Conservation (phyloP, 2,113 vertebrate genomes). For the Lagenorhynchus albirostris region DNA sequence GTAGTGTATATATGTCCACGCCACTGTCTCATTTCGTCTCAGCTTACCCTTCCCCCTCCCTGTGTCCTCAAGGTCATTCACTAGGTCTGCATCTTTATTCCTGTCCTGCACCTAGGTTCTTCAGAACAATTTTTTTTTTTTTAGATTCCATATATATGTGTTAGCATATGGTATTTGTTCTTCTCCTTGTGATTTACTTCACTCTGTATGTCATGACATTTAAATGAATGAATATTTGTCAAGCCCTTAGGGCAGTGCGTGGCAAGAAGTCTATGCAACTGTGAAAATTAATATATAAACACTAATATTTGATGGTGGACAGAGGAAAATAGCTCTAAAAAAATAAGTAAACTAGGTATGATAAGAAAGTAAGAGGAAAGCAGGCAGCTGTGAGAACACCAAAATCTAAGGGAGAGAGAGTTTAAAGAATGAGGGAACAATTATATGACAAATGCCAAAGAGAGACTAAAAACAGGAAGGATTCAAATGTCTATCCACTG, state of each 20-base stretch:
- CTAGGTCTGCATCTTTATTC: too few relatives aligned
- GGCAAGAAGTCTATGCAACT: neutral
- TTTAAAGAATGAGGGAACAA: neutral
- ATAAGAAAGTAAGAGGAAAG: neutral
- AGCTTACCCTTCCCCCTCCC: too few relatives aligned
- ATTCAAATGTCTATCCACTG: neutral
- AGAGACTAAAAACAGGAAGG: neutral
- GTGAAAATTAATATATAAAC: neutral
- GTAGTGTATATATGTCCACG: too few relatives aligned
- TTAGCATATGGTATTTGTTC: too few relatives aligned
- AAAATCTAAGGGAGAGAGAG: neutral
- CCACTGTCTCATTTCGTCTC: too few relatives aligned
- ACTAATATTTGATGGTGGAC: neutral
- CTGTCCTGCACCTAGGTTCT: too few relatives aligned
- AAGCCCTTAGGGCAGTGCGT: neutral
- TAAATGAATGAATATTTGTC: neutral
- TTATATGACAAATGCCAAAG: neutral
- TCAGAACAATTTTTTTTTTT: too few relatives aligned
- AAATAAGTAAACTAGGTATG: neutral
- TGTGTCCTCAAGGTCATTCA: rapidly evolving
- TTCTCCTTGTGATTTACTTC: too few relatives aligned
- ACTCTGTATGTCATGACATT: neutral
- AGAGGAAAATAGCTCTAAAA: neutral
- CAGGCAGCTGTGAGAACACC: neutral
- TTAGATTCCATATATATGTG: too few relatives aligned